Conservation (phyloP, 2,113 vertebrate species). For the Hassar affinis region DNA sequence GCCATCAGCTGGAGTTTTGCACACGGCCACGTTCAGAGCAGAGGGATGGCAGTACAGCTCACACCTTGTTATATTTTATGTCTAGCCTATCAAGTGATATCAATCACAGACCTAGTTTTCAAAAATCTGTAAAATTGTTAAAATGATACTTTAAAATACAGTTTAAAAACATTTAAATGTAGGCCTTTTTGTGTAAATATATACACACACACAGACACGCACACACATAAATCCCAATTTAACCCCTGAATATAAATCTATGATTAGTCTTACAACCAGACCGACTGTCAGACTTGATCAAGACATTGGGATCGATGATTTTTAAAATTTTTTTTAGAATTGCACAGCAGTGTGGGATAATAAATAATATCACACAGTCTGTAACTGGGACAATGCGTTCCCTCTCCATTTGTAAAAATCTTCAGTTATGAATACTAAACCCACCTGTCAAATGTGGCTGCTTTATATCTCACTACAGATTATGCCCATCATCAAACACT, state of each 20-base stretch:
- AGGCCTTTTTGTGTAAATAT: no score
- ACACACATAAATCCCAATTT: background rate
- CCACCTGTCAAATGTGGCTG: constrained; percentile 16
- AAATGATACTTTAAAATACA: no score
- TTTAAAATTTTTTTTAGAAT: background rate
- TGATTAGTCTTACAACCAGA: background rate
- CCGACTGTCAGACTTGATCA: background rate
- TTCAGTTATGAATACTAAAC: constrained; percentile 36
- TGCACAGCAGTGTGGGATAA: no score
- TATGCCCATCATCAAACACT: constrained; percentile 45
- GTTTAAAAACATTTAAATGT: no score
- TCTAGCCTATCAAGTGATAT: no score
- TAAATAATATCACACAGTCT: background rate
- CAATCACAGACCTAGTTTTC: no score
- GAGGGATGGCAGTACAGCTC: no score
- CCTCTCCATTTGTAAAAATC: background rate
- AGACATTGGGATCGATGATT: background rate
- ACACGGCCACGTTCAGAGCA: no score
- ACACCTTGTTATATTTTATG: no score
- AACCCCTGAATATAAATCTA: background rate
- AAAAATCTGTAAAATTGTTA: no score
- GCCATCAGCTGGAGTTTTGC: no score
- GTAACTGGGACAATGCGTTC: background rate
- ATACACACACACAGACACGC: no score
- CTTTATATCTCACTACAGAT: constrained; percentile 31